Evolutionary conservation across 2,797 vertebrate genomes (phyloP).

Genomic region (Anniella stebbinsi): DNA sequence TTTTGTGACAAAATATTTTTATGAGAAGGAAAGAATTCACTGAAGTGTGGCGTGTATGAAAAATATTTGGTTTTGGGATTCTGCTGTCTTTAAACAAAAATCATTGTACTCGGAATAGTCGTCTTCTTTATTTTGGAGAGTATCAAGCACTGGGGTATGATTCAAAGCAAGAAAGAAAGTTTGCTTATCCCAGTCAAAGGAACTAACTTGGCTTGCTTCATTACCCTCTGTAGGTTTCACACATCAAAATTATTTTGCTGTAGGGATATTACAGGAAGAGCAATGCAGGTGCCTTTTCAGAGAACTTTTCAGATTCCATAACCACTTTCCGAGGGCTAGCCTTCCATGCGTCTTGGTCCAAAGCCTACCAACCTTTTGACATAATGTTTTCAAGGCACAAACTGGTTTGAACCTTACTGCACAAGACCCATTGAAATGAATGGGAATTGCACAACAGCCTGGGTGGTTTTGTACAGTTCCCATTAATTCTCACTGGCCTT

Average conservation of each 20-base stretch:
- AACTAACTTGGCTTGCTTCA: neutral
- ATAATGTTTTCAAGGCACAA: too few species aligned
- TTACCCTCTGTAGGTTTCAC: neutral
- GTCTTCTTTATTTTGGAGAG: neutral
- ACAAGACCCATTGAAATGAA: neutral
- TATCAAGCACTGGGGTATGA: neutral
- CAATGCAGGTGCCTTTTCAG: neutral
- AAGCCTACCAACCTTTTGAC: neutral
- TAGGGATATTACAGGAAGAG: neutral
- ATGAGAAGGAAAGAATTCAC: neutral
- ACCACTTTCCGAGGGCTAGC: neutral
- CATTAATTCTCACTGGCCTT: neutral
- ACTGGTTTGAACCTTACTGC: neutral
- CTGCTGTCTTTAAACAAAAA: constrained; percentile 24
- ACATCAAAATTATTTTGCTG: constrained; percentile 2
- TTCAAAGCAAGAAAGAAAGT: constrained; percentile 21
- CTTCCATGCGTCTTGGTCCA: neutral
- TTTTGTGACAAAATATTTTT: constrained; percentile 33
- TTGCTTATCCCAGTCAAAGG: neutral
- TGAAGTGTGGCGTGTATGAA: neutral
- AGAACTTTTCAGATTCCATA: neutral
- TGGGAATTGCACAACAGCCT: neutral
- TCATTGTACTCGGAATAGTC: constrained; percentile 8
- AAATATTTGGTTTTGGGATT: neutral
- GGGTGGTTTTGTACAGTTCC: neutral